Evolutionary conservation across 2,888 invertebrate genomes (phyloP), one percentile per base, ranked within the genome.

Genomic region (Melanophora roralis): DNA sequence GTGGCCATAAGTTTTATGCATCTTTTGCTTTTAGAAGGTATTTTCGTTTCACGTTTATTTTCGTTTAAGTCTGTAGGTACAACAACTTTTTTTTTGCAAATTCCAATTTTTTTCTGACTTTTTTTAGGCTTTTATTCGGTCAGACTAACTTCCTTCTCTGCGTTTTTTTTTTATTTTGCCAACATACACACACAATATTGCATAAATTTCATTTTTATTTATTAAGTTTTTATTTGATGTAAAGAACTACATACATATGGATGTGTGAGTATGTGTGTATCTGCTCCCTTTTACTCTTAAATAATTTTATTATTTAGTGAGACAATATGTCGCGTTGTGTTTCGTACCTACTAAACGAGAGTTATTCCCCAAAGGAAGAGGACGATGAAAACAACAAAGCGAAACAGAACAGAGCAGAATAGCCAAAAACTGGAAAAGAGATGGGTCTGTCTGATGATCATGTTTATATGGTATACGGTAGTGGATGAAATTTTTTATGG

Each of bases 271-370:
- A n/a, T n/a, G n/a, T 47, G 19, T 27, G 8, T 36, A 45, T 27
- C 57, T 65, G 47, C 36, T 74, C 74, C 27, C 74, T 67, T 67
- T 74, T 74, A 74, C 74, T 74, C 74, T 67, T 67, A 23, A 32
- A 59, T 60, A 51, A 74, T 51, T 67, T 59, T 49, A 74, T 67
- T 67, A 51, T 74, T 67, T 62, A 69, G 55, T 62, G 69, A 62
- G 69, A 57, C 76, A 76, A 76, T 76, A 57, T 76, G 69, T 69
- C 49, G 76, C 69, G 27, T 27, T 76, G 40, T 76, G 40, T 69
- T 43, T 32, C 43, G 51, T 36, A n/a, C n/a, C n/a, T n/a, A 51
- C 32, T 65, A 60, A 21, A n/a, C 27, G 43, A 32, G 34, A 49
- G 21, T 49, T 60, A 51, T 59, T 51, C 51, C 43, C 51, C 49